Evolutionary conservation across 23 tunicate genomes (phyloP).

Genomic region (Trididemnum nubilum): DNA sequence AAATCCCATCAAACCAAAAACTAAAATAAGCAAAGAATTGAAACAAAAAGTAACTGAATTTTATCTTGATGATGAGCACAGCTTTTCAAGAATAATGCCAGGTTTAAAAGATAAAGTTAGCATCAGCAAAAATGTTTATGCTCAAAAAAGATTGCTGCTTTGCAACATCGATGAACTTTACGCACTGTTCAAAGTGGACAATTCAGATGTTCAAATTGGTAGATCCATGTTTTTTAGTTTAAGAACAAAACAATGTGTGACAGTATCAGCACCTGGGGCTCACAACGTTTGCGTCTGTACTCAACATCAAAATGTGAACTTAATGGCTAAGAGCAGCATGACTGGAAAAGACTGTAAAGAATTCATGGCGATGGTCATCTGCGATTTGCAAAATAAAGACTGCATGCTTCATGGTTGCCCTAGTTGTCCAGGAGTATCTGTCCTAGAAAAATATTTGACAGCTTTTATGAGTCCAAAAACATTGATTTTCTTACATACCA

Average conservation of each 20-base stretch:
- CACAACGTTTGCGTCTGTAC: conserved; percentile 1
- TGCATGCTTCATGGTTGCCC: background rate
- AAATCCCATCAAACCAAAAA: background rate
- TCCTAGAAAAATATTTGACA: background rate
- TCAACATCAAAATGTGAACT: background rate
- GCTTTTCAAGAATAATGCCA: background rate
- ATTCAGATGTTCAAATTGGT: background rate
- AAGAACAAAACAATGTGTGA: background rate
- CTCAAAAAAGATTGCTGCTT: background rate
- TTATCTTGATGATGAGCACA: background rate
- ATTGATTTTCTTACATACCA: background rate
- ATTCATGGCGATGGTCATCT: background rate
- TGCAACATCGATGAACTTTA: background rate
- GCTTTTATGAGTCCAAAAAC: background rate
- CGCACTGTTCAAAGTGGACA: background rate
- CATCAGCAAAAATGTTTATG: background rate
- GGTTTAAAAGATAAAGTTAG: background rate
- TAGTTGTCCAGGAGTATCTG: background rate
- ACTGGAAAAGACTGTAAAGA: background rate
- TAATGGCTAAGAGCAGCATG: background rate
- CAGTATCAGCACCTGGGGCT: background rate
- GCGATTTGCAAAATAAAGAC: background rate
- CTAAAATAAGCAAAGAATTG: background rate
- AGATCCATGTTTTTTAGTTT: background rate
- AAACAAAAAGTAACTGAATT: background rate